phyloP scores from a whole-genome alignment of 2,888 invertebrate genomes.

The Acrobeloides nanus region DNA sequence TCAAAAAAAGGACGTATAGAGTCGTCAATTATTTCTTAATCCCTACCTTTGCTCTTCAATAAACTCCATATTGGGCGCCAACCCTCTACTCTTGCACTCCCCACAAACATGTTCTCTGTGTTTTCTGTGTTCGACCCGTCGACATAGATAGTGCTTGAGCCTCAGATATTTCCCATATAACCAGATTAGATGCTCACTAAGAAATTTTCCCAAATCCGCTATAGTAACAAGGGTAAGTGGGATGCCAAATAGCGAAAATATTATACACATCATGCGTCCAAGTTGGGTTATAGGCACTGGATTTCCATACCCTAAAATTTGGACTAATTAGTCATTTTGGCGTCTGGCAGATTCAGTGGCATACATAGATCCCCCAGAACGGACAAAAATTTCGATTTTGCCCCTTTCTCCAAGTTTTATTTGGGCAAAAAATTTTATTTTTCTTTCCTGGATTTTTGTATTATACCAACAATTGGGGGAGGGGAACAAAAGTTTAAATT shows the following conservation, averaged over 20 bases:
- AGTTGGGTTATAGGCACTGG: slow-evolving; percentile 51
- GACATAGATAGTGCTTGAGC: slow-evolving; percentile 35
- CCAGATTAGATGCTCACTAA: slow-evolving; percentile 52
- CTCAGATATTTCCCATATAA: slow-evolving; percentile 49
- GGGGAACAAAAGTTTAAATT: neutral
- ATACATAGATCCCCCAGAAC: no score
- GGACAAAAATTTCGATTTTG: no score
- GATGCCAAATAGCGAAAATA: slow-evolving; percentile 53
- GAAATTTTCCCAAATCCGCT: slow-evolving; percentile 53
- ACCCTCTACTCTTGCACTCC: slow-evolving; percentile 45
- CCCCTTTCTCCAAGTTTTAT: slow-evolving; percentile 4
- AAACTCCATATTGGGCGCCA: slow-evolving; percentile 40
- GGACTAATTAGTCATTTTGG: no score
- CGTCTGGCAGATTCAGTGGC: no score
- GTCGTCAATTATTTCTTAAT: no score
- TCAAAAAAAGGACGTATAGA: no score
- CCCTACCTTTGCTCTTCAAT: slow-evolving; percentile 43
- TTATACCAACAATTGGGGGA: no score
- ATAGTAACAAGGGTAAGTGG: slow-evolving; percentile 53
- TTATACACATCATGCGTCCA: slow-evolving; percentile 47
- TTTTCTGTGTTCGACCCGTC: slow-evolving; percentile 11
- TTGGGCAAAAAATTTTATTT: slow-evolving; percentile 1
- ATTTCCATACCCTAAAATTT: slow-evolving; percentile 49
- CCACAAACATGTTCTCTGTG: slow-evolving; percentile 45
- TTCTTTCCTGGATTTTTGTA: slow-evolving; percentile 1